Evolutionary conservation across 1,140 invertebrate species (phyloP), one percentile per base, ranked within the genome.

Genomic region (Saccostrea cuccullata): DNA sequence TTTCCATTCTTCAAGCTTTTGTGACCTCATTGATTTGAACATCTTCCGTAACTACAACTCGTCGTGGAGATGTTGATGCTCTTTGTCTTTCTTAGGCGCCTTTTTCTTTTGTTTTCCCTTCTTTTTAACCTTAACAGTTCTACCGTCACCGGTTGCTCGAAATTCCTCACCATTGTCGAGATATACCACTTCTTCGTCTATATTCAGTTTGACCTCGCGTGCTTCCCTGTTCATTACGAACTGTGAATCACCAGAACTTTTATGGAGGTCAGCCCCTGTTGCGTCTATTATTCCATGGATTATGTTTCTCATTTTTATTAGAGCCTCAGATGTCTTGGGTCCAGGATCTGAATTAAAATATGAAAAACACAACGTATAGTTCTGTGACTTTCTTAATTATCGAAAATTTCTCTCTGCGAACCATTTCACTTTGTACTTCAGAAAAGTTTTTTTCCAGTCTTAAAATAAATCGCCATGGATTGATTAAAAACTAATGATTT

Each of bases 231-330:
- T 47, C 40, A 64, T 64, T 1, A 87, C 70, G 20, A 87, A 56
- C 15, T 82, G 77, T 12, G 86, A 87, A 4, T 87, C 26, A 47
- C 60, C 83, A 47, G 86, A 64, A 64, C 82, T 56, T 55, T 67
- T 83, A 17, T 83, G 23, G 9, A 87, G 9, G 5, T 86, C 73
- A 20, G 17, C 20, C 12, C 85, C 85, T 13, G 67, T 56, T 20
- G 87, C 58, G 23, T 87, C 87, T 23, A 86, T 30, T 30, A 91
- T 85, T 23, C 55, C 60, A 15, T 47, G 23, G 12, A 91, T 83
- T 26, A 91, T 88, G 86, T 90, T 90, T 30, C 88, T 87, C 36
- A 88, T 90, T 17, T 88, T 88, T 17, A 86, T 84, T 26, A 90
- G 55, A 2, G 84, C 47, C 55, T 91, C 90, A 15, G 64, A 77